These are phyloP conservation scores for Trichogramma dendrolimi DNA, from an alignment of 2,888 invertebrate genomes.

Conservation along the genomic window DNA sequence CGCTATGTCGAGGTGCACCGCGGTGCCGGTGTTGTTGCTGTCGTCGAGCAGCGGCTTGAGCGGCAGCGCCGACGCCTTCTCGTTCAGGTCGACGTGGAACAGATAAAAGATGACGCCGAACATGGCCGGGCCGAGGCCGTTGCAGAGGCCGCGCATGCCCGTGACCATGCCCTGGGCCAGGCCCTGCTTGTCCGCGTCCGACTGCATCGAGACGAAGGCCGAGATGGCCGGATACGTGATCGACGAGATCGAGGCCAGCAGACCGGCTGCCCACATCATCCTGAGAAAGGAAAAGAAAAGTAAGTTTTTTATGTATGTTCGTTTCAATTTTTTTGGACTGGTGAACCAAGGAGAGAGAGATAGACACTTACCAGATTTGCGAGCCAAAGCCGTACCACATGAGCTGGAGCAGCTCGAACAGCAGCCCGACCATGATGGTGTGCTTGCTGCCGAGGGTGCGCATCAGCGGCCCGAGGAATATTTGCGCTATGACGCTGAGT, in stretches of 20 bases:
- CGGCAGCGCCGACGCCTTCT: constrained; percentile 54
- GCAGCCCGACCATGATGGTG: constrained; percentile 93
- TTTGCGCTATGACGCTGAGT: constrained; percentile 92
- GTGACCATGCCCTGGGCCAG: constrained; percentile 97
- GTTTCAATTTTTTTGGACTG: background rate
- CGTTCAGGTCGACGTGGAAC: constrained; percentile 95
- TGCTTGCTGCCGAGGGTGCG: constrained; percentile 88
- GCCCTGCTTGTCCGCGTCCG: constrained; percentile 95
- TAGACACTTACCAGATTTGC: constrained; percentile 71
- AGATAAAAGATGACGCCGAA: constrained; percentile 98
- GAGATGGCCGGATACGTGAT: constrained; percentile 99
- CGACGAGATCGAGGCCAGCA: constrained; percentile 91
- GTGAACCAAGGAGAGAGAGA: background rate
- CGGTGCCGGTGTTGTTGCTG: constrained; percentile 50
- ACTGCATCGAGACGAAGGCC: constrained; percentile 96
- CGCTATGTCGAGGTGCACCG: constrained; percentile 55
- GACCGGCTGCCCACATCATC: constrained; percentile 99
- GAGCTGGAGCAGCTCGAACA: constrained; percentile 94
- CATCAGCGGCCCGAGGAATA: constrained; percentile 65
- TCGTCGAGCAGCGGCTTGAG: constrained; percentile 49
- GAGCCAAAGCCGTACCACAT: constrained; percentile 97
- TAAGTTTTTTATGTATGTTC: background rate
- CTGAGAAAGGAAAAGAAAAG: constrained; percentile 48
- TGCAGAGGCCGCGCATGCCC: constrained; percentile 95
- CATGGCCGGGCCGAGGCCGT: constrained; percentile 96